Conservation (phyloP, 1,140 invertebrate genomes). For the Atopsyche davidsoni region DNA sequence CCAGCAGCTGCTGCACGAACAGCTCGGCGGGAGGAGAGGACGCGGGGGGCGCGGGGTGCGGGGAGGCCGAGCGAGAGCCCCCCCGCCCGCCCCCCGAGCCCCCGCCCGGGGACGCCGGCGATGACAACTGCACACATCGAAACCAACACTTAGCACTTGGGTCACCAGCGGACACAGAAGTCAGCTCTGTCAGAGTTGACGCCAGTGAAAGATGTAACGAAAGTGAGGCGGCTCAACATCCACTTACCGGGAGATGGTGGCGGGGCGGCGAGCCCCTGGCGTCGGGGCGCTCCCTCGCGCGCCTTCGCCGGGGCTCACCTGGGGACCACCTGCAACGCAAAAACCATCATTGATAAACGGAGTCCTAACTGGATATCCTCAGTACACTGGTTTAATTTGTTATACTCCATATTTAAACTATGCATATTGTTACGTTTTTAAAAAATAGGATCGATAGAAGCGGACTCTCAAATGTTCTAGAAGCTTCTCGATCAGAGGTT, state of each 20-base stretch:
- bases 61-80: conserved; percentile 11
- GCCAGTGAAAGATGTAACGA: background rate
- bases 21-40: conserved; percentile 38
- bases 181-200: background rate
- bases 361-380: no score
- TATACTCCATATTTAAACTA: no score
- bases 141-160: no score
- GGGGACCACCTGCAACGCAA: conserved; percentile 28
- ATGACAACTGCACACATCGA: background rate
- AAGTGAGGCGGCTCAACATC: no score
- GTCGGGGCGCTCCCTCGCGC: conserved; percentile 22
- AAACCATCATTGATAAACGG: no score
- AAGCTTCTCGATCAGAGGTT: no score
- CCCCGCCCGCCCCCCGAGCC: conserved; percentile 7
- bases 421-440: no score
- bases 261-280: conserved; percentile 19
- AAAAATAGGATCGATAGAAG: no score
- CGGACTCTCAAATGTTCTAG: no score
- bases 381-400: no score
- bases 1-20: conserved; percentile 44
- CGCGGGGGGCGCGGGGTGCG: conserved; percentile 27
- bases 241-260: conserved; percentile 25
- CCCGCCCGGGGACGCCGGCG: conserved; percentile 11
- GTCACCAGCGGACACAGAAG: background rate
- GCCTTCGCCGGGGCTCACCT: conserved; percentile 26